Evolutionary conservation across 2,797 vertebrate genomes (phyloP).

Genomic region (Loriculus beryllinus): DNA sequence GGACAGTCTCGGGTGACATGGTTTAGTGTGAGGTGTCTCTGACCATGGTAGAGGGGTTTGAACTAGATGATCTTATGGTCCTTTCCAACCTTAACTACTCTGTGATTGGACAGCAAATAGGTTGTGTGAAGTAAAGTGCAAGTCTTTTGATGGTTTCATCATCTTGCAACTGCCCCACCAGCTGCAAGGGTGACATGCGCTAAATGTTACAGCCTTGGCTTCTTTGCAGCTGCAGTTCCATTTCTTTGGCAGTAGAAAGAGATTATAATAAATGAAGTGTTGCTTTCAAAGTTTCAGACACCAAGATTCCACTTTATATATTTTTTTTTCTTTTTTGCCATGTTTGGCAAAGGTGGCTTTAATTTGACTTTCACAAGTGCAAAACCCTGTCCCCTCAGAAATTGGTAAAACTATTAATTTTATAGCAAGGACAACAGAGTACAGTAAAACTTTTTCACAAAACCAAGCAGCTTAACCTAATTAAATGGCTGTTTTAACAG

Average conservation of each 20-base stretch:
- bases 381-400: conserved; percentile 68
- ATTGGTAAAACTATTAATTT: conserved; percentile 75
- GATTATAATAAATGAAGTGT: conserved; percentile 75
- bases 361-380: conserved; percentile 71
- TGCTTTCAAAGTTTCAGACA: conserved; percentile 70
- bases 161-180: background rate
- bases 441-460: conserved; percentile 74
- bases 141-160: conserved; percentile 5
- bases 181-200: background rate
- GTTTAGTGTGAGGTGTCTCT: background rate
- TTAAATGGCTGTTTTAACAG: conserved; percentile 79
- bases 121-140: background rate
- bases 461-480: conserved; percentile 77
- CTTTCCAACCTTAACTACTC: background rate
- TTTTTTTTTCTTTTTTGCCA: background rate
- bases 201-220: background rate
- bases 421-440: conserved; percentile 68
- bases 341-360: conserved; percentile 73
- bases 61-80: background rate
- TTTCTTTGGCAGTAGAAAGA: conserved; percentile 60
- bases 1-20: background rate
- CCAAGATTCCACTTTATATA: no score
- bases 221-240: conserved; percentile 59
- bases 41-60: background rate
- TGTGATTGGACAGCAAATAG: background rate